Evolutionary conservation across 2,797 vertebrate genomes (phyloP).

Genomic region (Spondyliosoma cantharus): DNA sequence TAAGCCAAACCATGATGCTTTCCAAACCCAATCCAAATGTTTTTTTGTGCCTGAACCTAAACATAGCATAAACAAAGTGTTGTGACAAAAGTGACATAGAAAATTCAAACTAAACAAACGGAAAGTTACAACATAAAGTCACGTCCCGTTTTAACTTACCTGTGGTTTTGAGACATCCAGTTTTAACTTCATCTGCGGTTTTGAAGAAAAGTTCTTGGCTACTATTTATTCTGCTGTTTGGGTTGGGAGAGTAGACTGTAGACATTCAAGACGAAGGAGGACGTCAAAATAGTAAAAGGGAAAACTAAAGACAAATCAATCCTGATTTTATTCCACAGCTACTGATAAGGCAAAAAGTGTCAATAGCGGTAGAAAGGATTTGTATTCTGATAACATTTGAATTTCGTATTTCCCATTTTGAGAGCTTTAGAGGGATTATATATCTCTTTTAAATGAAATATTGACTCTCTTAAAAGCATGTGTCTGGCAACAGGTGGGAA

Average conservation of each 20-base stretch:
- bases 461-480: slow-evolving; percentile 43
- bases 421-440: slow-evolving; percentile 20
- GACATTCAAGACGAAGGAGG: slow-evolving; percentile 42
- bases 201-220: too few species aligned
- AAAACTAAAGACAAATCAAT: slow-evolving; percentile 7
- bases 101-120: too few species aligned
- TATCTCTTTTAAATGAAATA: slow-evolving; percentile 26
- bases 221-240: too few species aligned
- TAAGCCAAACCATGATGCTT: too few species aligned
- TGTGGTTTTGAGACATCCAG: too few species aligned
- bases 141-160: too few species aligned
- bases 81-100: too few species aligned
- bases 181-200: too few species aligned
- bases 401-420: slow-evolving; percentile 23
- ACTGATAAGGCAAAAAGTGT: neutral
- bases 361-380: neutral
- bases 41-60: too few species aligned
- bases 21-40: too few species aligned
- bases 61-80: too few species aligned
- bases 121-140: too few species aligned
- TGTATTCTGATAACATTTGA: neutral
- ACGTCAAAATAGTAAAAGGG: slow-evolving; percentile 4
- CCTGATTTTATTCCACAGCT: slow-evolving; percentile 20
- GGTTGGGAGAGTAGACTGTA: neutral
- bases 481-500: slow-evolving; percentile 49